A percentile compares a stretch with the other conserved stretches of the same genome.
These are phyloP conservation scores for Scaptomyza caliginosa DNA, from an alignment of 2,888 invertebrate species.

Conservation along the genomic window DNA sequence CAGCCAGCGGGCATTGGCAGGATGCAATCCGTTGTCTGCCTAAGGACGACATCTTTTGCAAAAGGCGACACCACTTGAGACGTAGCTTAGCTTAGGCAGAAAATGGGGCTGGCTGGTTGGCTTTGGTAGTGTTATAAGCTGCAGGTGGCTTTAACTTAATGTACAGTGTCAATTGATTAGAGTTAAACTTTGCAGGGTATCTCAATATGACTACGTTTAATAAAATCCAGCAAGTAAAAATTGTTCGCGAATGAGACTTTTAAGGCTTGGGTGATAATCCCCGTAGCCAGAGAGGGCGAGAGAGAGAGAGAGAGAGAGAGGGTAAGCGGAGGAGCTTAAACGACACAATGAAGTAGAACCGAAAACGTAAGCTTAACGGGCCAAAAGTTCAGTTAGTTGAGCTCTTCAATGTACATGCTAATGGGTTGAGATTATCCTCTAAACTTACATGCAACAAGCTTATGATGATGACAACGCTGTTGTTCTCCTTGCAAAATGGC, in stretches of 20 bases:
- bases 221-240: constrained; percentile 14
- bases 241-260: constrained; percentile 31
- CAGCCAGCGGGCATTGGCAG: constrained; percentile 9
- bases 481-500: neutral
- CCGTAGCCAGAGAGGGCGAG: neutral
- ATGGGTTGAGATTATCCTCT: constrained; percentile 42
- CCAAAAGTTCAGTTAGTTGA: constrained; percentile 35
- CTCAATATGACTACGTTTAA: constrained; percentile 15
- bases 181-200: too few relatives aligned
- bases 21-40: constrained; percentile 25
- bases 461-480: neutral
- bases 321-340: neutral
- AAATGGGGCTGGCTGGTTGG: neutral
- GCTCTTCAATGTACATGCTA: constrained; percentile 42
- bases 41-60: constrained; percentile 9
- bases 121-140: too few relatives aligned
- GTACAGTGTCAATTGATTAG: too few relatives aligned
- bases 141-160: constrained; percentile 27
- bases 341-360: constrained; percentile 4
- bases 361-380: constrained; percentile 9
- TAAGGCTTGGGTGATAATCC: constrained; percentile 20
- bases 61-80: constrained; percentile 29
- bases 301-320: neutral
- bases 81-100: neutral
- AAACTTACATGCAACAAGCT: constrained; percentile 1